A percentile compares a stretch with the other conserved stretches of the same genome.
phyloP scores from a whole-genome alignment of 2,888 invertebrate species.

The Deroplatys truncata region DNA sequence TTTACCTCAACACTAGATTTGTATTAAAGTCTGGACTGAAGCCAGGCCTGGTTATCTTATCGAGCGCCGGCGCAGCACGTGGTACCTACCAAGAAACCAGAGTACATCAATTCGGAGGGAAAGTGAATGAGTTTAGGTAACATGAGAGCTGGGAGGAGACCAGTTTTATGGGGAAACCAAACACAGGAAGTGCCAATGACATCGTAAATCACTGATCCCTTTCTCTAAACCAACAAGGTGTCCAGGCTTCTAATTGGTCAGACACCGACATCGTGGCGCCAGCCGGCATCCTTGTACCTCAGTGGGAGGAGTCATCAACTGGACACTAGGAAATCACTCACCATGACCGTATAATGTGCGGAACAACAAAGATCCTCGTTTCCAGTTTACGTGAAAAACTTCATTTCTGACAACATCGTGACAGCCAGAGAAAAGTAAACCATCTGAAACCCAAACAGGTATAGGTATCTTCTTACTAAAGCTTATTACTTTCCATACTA shows the following conservation, averaged over 20 bases:
- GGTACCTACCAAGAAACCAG: not conserved
- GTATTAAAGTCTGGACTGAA: too few species aligned
- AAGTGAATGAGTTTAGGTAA: not conserved
- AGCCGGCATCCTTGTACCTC: not conserved
- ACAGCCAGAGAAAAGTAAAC: too few species aligned
- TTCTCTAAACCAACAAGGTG: conserved; percentile 12
- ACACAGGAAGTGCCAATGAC: conserved; percentile 23
- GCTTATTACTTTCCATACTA: too few species aligned
- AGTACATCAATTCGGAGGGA: not conserved
- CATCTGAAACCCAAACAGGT: too few species aligned
- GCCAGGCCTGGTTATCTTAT: too few species aligned
- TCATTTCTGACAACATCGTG: too few species aligned
- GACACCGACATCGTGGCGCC: not conserved
- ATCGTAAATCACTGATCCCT: conserved; percentile 18
- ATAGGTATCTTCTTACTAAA: too few species aligned
- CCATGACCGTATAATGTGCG: not conserved
- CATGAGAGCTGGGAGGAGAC: not conserved
- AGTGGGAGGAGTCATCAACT: not conserved
- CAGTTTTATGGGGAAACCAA: not conserved
- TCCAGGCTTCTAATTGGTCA: conserved; percentile 28
- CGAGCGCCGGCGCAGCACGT: too few species aligned
- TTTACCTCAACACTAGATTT: too few species aligned
- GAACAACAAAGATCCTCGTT: not conserved
- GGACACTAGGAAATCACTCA: not conserved
- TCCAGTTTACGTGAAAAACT: too few species aligned